Conservation (phyloP, 2,888 invertebrate genomes). For the Diarsia rubi region DNA sequence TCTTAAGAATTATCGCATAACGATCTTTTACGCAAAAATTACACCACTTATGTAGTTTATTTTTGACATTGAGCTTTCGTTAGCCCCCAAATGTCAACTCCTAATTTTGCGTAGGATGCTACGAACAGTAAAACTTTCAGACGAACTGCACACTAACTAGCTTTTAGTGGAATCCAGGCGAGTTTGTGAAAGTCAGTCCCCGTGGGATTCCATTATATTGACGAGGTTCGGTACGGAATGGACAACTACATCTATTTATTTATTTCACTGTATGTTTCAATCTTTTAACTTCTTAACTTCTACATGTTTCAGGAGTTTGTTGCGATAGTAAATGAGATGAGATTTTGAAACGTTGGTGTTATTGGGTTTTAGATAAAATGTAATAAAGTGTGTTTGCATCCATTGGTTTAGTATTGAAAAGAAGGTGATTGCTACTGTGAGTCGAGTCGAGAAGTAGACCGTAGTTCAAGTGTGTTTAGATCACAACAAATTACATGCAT, state of each 20-base stretch:
- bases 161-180: conserved; percentile 36
- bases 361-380: background rate
- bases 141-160: conserved; percentile 25
- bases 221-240: conserved; percentile 22
- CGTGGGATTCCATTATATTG: conserved; percentile 33
- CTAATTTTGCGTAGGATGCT: conserved; percentile 9
- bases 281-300: conserved; percentile 48
- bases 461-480: background rate
- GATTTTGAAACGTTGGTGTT: background rate
- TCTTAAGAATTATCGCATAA: no score
- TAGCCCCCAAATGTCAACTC: conserved; percentile 5
- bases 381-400: background rate
- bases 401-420: background rate
- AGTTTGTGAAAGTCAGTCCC: conserved; percentile 33
- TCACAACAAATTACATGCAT: background rate
- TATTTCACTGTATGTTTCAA: no score
- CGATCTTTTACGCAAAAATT: background rate
- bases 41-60: background rate
- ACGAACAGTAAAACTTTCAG: conserved; percentile 26
- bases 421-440: background rate
- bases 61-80: conserved; percentile 5
- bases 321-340: background rate
- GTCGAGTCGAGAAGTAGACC: background rate
- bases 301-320: background rate
- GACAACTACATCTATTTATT: conserved; percentile 30